Evolutionary conservation across 2,888 invertebrate species (phyloP), one percentile per base, ranked within the genome.

Genomic region (Thyatira batis): DNA sequence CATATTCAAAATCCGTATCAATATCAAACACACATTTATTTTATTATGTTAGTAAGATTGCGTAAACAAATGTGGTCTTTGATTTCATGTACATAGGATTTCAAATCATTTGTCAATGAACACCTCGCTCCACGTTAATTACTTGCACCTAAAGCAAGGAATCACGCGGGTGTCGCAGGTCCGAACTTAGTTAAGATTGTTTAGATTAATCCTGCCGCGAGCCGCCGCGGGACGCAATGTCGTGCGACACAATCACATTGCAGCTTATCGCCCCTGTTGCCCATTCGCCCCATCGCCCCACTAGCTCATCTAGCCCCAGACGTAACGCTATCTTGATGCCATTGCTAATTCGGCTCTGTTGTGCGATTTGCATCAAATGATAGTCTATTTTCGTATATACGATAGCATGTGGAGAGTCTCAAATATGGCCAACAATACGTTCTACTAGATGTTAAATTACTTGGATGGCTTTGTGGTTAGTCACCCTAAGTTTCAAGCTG

Each of bases 141-240:
- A 9, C 39, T 33, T 13, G 33, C 1, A 17, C 17, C 10, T 10
- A 2, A 1, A 11, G 17, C 17, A 13, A 11, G 27, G 6, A 20
- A 59, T 60, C 51, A 61, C 53, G 44, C 51, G 50, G 55, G 30
- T 43, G 30, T 45, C 48, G 49, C 62, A 66, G 61, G 60, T 64
- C 57, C 49, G 45, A 64, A 73, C 63, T 70, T 63, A 65, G 71
- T 69, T 75, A 70, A 74, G 69, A 73, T 70, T 70, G 67, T 67
- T 67, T 61, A 69, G 71, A 70, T 69, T 65, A 69, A 61, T 61
- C 64, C 60, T 51, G 60, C 61, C 50, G 55, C 60, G 54, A 27
- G 52, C 49, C 51, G 45, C 51, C 45, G 45, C 23, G 33, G 25
- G 21, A 28, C 49, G 27, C 20, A 23, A 49, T 49, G 27, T 39